Evolutionary conservation across 1,140 invertebrate species (phyloP), one percentile per base, ranked within the genome.

Genomic region (Laupala kohalensis): DNA sequence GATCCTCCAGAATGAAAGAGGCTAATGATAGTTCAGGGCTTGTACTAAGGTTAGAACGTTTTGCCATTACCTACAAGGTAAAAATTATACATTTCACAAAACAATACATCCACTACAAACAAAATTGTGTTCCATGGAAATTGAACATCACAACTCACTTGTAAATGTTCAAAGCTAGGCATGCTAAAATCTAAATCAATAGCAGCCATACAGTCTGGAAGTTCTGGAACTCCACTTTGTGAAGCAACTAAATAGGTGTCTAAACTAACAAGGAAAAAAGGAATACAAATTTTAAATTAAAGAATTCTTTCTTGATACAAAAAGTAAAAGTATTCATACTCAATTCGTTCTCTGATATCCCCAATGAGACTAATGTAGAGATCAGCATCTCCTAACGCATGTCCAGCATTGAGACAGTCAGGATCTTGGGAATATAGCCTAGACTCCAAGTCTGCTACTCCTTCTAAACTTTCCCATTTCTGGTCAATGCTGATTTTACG

Each of bases 151-250:
- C 9, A n/a, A 66, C 69, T 78, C 81, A 90, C 89, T 78, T 87
- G 84, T 64, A 94, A 83, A 83, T 94, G 91, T 79, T 94, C 92
- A 83, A 92, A 94, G 5, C 88, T 82, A 79, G 89, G 85, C 84
- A 92, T 90, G 77, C 88, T 90, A 77, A 90, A 92, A 67, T 88
- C 86, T 27, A 92, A 78, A n/a, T 85, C 82, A 72, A 84, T 83
- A 72, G 86, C 84, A 66, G 84, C 80, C 73, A 84, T 84, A 79
- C 92, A 94, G 74, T 91, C 85, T 9, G 92, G 92, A 64, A 77
- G 67, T 53, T 53, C 37, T 2, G 37, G 37, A 13, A 53, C 37
- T 53, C 64, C n/a, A 13, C 5, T 23, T 65, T 65, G 15, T 3
- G 3, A 25, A 65, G n/a, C 12, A 12, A 65, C 64, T 23, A 6